Evolutionary conservation across 2,113 vertebrate genomes (phyloP), one percentile per base, ranked within the genome.

Genomic region (Cnemophilus loriae): DNA sequence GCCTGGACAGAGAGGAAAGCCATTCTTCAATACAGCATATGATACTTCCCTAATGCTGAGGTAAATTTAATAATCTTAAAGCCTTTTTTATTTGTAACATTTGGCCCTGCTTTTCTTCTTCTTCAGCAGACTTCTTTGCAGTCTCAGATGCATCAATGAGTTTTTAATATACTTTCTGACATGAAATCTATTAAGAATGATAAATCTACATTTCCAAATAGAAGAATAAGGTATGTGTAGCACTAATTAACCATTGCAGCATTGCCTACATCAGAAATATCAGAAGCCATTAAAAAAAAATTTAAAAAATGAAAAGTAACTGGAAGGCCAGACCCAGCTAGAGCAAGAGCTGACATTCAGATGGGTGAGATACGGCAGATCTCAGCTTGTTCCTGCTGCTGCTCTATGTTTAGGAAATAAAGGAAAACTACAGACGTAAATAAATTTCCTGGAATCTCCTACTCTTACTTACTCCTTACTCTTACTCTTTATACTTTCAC

Each of bases 401-500:
- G 13, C 42, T 94, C 57, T 74, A 7, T 63, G 79, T 79, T 33
- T 50, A 74, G 32, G 85, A 94, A 94, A 94, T 60, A 85, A 92
- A 77, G 37, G 32, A 89, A 94, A 96, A 78, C 70, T 87, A 56
- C 35, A 73, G 74, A 92, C 55, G 84, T 32, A 96, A 91, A 90
- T 70, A 61, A 81, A 94, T 84, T 86, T 87, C 60, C n/a, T 9
- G 13, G 77, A 90, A 90, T 96, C 47, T 86, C 50, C 41, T 67
- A 50, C 65, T 77, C 20, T 67, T 77, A 49, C 27, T 78, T 33
- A 14, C n/a, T n/a, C n/a, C n/a, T n/a, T n/a, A n/a, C n/a, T n/a
- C n/a, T n/a, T n/a, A n/a, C n/a, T n/a, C n/a, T n/a, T n/a, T n/a
- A 11, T 91, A 84, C 85, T 94, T 97, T 92, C 86, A 52, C 35